Conservation (phyloP, 2,113 vertebrate genomes). For the Elephantulus edwardii region DNA sequence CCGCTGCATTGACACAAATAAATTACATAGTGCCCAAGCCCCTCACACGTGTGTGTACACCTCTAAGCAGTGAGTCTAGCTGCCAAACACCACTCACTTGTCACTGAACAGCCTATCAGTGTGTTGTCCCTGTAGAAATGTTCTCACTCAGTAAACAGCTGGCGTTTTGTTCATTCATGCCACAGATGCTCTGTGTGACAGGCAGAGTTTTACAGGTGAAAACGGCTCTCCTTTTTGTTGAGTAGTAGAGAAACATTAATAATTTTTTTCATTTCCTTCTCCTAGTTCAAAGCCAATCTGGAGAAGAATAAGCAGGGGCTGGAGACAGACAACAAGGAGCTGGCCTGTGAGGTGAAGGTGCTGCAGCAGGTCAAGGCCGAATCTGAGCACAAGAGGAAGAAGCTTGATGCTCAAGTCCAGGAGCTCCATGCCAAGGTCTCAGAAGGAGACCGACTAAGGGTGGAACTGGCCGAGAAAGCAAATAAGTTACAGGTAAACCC, state of each 20-base stretch:
- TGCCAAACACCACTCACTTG: neutral
- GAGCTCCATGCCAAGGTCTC: conserved; percentile 90
- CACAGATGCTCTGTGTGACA: neutral
- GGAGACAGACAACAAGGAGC: conserved; percentile 96
- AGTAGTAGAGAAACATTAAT: neutral
- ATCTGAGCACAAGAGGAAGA: conserved; percentile 96
- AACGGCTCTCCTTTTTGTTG: neutral
- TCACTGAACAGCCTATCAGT: neutral
- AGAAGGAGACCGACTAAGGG: conserved; percentile 90
- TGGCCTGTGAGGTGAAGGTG: conserved; percentile 92
- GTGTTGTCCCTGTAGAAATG: neutral
- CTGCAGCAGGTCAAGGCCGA: conserved; percentile 94
- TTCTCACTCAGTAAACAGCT: neutral
- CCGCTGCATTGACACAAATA: neutral
- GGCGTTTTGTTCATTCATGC: neutral
- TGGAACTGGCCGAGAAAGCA: conserved; percentile 90
- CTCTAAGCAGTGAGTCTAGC: neutral
- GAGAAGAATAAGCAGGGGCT: conserved; percentile 97
- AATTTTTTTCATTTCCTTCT: neutral
- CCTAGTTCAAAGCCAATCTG: conserved; percentile 94
- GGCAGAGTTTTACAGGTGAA: neutral
- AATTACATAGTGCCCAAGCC: neutral
- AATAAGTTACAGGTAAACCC: conserved; percentile 93
- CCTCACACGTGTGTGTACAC: accelerated
- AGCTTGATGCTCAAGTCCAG: conserved; percentile 93